These are phyloP conservation scores for Hoplostethus atlanticus DNA, from an alignment of 2,797 vertebrate genomes.

Conservation along the genomic window DNA sequence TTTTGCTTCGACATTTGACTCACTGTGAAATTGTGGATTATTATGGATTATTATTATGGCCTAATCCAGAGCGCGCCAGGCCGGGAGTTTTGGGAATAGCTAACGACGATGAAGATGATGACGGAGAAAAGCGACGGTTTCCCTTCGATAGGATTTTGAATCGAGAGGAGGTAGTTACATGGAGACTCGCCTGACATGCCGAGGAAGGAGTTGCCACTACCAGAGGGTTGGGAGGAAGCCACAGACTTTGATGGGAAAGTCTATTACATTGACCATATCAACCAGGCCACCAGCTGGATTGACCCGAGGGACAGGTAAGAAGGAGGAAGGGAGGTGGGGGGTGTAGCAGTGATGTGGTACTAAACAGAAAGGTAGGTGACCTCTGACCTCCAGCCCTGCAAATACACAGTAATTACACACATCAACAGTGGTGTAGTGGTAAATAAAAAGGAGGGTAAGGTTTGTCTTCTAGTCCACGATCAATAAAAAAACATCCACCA, in stretches of 20 bases:
- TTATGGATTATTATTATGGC: constrained; percentile 69
- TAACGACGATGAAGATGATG: constrained; percentile 40
- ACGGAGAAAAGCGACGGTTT: constrained; percentile 65
- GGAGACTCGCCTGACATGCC: constrained; percentile 92
- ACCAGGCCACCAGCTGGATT: constrained; percentile 95
- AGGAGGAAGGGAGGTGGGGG: too few relatives aligned
- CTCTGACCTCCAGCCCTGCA: too few relatives aligned
- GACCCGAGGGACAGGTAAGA: constrained; percentile 95
- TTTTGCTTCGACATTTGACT: background rate
- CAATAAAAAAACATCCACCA: too few relatives aligned
- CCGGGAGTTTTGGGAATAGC: constrained; percentile 47
- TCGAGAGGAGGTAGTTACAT: constrained; percentile 81
- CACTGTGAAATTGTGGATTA: constrained; percentile 56
- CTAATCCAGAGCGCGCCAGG: constrained; percentile 43
- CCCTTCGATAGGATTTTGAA: constrained; percentile 68
- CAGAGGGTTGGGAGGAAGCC: constrained; percentile 97
- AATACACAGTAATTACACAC: too few relatives aligned
- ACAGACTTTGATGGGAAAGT: constrained; percentile 96
- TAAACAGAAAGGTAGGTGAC: too few relatives aligned
- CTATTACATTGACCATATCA: constrained; percentile 95
- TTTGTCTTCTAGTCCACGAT: too few relatives aligned
- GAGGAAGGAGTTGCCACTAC: constrained; percentile 96
- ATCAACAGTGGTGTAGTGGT: too few relatives aligned
- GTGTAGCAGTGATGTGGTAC: too few relatives aligned
- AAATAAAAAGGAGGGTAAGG: too few relatives aligned